These are phyloP conservation scores for Eristalis arbustorum DNA, from an alignment of 2,888 invertebrate genomes.

Conservation along the genomic window DNA sequence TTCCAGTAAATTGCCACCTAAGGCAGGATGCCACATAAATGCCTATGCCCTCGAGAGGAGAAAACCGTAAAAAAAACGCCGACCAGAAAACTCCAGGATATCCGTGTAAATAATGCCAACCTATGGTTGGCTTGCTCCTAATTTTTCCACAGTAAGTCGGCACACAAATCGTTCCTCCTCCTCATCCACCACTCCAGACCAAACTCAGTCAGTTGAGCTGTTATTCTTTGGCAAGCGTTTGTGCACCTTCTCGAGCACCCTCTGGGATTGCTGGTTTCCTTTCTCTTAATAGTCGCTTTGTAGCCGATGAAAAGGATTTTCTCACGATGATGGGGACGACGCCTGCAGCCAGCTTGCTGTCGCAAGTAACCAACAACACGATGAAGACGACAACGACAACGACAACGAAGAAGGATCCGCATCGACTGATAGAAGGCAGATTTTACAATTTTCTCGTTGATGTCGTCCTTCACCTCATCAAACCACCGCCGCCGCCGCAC, in stretches of 20 bases:
- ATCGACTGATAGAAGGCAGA: constrained; percentile 62
- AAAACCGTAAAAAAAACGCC: neutral
- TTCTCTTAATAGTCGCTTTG: constrained; percentile 34
- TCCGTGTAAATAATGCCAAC: constrained; percentile 43
- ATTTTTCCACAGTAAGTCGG: constrained; percentile 34
- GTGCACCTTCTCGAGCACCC: constrained; percentile 28
- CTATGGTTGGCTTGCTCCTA: constrained; percentile 36
- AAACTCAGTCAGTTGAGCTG: constrained; percentile 13
- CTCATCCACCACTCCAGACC: constrained; percentile 31
- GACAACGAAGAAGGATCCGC: constrained; percentile 27
- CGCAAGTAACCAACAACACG: constrained; percentile 34
- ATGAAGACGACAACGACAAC: constrained; percentile 19
- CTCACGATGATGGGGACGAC: constrained; percentile 21
- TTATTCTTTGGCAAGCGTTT: constrained; percentile 36
- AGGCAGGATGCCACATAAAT: neutral
- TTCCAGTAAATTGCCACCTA: constrained; percentile 15
- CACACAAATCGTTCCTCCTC: constrained; percentile 31
- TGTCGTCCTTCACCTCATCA: constrained; percentile 19
- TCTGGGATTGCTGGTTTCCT: constrained; percentile 2
- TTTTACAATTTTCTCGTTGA: constrained; percentile 56
- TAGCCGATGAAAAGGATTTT: constrained; percentile 39
- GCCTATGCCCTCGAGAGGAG: neutral
- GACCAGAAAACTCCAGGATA: constrained; percentile 23
- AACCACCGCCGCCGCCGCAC: neutral
- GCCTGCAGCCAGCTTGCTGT: constrained; percentile 27